A percentile compares a stretch with the other conserved stretches of the same genome.
These are phyloP conservation scores for Hyperoplus lanceolatus DNA, from an alignment of 2,797 vertebrate genomes.

Conservation along the genomic window DNA sequence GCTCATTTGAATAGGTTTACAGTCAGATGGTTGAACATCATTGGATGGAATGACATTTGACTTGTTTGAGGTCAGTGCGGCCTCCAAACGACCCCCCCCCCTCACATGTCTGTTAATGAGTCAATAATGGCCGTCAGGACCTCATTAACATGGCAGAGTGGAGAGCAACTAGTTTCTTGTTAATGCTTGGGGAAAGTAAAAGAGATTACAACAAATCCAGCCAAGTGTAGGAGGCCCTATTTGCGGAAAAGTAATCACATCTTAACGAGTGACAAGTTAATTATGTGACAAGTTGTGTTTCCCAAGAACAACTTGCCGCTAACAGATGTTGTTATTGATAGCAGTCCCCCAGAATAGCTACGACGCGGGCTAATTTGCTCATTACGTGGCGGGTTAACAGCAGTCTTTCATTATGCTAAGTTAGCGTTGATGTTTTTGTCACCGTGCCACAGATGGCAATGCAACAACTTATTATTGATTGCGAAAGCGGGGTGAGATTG, in stretches of 20 bases:
- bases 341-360: conserved; percentile 79
- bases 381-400: conserved; percentile 56
- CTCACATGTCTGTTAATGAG: conserved; percentile 91
- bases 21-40: conserved; percentile 86
- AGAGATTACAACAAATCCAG: conserved; percentile 79
- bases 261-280: conserved; percentile 89
- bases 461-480: neutral
- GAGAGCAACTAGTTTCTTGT: conserved; percentile 84
- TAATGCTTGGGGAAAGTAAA: conserved; percentile 88
- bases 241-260: conserved; percentile 84
- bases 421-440: conserved; percentile 51
- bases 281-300: conserved; percentile 91
- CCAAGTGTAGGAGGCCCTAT: conserved; percentile 85
- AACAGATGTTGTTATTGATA: conserved; percentile 76
- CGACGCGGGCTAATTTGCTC: conserved; percentile 67
- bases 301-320: conserved; percentile 55
- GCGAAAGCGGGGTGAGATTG: conserved; percentile 1
- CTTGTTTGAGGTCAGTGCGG: conserved; percentile 93
- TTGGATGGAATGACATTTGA: conserved; percentile 88
- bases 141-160: conserved; percentile 92
- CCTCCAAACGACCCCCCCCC: conserved; percentile 87
- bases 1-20: conserved; percentile 52
- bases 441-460: conserved; percentile 17
- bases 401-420: conserved; percentile 42
- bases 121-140: conserved; percentile 96